Evolutionary conservation across 2,797 vertebrate genomes (phyloP).

Genomic region (Bradypodion pumilum): DNA sequence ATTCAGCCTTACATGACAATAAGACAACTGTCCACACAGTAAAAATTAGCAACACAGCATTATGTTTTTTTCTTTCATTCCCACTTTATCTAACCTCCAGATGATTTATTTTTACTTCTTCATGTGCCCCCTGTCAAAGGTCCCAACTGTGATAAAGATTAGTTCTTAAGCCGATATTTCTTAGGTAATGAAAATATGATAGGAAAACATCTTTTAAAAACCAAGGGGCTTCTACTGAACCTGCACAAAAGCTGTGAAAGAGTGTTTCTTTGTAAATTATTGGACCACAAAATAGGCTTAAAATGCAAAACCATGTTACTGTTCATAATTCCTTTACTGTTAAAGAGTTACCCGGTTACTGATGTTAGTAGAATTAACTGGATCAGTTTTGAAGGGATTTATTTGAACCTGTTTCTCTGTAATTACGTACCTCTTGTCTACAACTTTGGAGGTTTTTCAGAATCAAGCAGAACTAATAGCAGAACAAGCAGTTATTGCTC

Average conservation of each 20-base stretch:
- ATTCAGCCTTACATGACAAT: not conserved
- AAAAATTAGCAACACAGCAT: not conserved
- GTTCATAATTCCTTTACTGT: not conserved
- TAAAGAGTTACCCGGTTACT: not conserved
- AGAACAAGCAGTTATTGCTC: not conserved
- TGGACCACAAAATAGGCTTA: rapidly evolving
- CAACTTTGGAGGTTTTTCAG: not conserved
- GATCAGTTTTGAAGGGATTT: not conserved
- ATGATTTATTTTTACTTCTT: not conserved
- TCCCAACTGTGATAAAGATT: not conserved
- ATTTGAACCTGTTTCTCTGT: not conserved
- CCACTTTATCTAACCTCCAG: not conserved
- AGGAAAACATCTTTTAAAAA: not conserved
- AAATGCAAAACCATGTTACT: rapidly evolving
- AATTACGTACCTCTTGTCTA: not conserved
- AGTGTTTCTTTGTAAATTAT: not conserved
- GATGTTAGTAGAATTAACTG: not conserved
- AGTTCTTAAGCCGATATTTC: not conserved
- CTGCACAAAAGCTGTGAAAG: rapidly evolving
- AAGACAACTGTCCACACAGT: not conserved
- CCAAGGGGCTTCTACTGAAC: not conserved
- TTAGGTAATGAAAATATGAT: not conserved
- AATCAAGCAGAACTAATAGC: not conserved
- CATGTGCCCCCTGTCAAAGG: not conserved
- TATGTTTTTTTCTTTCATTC: not conserved